Base-by-base conservation (phyloP, 2,888 invertebrate species). In the Patella caerulea region DNA sequence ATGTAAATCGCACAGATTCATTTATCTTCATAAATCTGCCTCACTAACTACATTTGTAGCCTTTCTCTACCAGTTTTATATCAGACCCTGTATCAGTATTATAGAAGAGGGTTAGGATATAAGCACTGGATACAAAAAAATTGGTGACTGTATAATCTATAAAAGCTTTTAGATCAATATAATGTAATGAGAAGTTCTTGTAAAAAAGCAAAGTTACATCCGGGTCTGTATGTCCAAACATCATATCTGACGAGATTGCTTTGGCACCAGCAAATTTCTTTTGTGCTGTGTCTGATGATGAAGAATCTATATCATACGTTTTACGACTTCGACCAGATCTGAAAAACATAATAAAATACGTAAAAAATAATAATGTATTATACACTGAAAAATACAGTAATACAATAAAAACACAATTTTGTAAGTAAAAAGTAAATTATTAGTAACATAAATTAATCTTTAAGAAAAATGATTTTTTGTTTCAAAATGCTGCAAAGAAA, bases 251-350 rank as follows among this genome's bases (percentile, higher is more conserved):
- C 79, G 98, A 98, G 89, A 99, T 99, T 17, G 98, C 96, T 92
- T 99, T 99, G 3, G 99, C 98, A 86, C 95, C 95, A 74, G 97
- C 98, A 92, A 99, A 99, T 93, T 99, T 99, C 92, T 96, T 97
- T 91, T 96, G 96, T 34, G 97, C 97, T 76, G 86, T 59, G n/a
- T 73, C 52, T 12, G 78, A 71, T 7, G 86, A 34, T 24, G 73
- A 56, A 17, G 74, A 79, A 7, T 83, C 78, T 55, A 78, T 82
- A 19, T 88, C 87, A 74, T 83, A 84, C 0, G 84, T 79, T 83
- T 89, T 90, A 52, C 90, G 82, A 76, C 88, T 89, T 56, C 89
- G 81, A 53, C 88, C 83, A 69, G 87, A 81, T 80, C 88, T 87
- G 76, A 12, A 79, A 82, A 72, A 72, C 74, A 59, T 19, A 72